A percentile compares a stretch with the other conserved stretches of the same genome.
phyloP scores from a whole-genome alignment of 2,113 vertebrate species.

The Okapia johnstoni region DNA sequence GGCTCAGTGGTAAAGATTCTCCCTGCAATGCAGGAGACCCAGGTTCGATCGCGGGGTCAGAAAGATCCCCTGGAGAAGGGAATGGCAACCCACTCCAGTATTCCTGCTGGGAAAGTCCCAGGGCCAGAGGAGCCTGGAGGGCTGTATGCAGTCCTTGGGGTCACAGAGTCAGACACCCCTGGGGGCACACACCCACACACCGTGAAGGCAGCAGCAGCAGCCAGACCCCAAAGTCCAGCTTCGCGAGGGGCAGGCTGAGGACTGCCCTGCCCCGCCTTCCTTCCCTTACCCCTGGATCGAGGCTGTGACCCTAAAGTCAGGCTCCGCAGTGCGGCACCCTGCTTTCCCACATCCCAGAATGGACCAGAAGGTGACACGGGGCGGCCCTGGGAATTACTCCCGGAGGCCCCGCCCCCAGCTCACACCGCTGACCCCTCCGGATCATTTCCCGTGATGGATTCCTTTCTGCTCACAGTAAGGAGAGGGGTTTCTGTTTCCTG shows the following conservation, averaged over 20 bases:
- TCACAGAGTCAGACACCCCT: background rate
- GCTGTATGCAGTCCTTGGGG: background rate
- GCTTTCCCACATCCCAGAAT: background rate
- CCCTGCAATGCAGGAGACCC: background rate
- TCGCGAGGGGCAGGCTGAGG: background rate
- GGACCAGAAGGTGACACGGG: background rate
- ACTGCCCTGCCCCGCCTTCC: rapidly evolving
- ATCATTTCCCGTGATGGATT: rapidly evolving
- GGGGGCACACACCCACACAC: background rate
- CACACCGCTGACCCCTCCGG: background rate
- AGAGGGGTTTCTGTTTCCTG: background rate
- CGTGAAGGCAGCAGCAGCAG: background rate
- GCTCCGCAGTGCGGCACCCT: background rate
- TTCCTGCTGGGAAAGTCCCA: background rate
- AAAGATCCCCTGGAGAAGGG: background rate
- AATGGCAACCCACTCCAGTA: background rate
- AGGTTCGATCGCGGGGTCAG: background rate
- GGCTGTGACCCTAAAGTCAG: background rate
- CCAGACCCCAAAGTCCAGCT: background rate
- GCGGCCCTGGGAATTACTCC: background rate
- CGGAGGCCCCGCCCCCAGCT: background rate
- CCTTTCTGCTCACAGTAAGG: too few species aligned
- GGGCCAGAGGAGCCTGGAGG: background rate
- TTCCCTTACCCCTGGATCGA: background rate
- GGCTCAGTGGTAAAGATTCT: background rate